Conservation (phyloP, 2,797 vertebrate genomes). For the Remorina albescens region DNA sequence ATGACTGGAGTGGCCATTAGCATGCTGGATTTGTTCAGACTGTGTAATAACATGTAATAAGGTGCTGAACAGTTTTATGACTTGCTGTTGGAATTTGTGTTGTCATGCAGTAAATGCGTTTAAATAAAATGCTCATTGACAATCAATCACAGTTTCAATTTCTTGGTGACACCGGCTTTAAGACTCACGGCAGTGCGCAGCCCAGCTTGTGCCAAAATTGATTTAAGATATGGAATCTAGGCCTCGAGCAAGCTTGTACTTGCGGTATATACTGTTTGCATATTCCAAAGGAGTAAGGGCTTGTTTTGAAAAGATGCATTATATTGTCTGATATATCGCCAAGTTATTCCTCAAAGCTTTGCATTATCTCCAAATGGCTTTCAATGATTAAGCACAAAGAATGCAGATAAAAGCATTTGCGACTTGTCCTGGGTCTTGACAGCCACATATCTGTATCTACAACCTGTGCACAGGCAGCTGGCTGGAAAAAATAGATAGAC, state of each 20-base stretch:
- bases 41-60: conserved; percentile 9
- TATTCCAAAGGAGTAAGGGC: conserved; percentile 4
- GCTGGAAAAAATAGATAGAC: background rate
- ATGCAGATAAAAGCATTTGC: conserved; percentile 12
- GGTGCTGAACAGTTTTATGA: conserved; percentile 3
- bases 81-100: conserved; percentile 7
- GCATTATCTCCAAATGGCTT: conserved; percentile 4
- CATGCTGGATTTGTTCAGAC: conserved; percentile 3
- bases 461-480: conserved; percentile 8
- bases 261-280: conserved; percentile 4
- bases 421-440: conserved; percentile 7
- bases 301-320: conserved; percentile 3
- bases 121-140: conserved; percentile 16
- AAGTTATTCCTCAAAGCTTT: conserved; percentile 25
- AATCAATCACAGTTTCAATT: conserved; percentile 23
- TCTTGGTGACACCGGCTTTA: conserved; percentile 20
- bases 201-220: conserved; percentile 22
- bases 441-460: conserved; percentile 44
- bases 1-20: conserved; percentile 25
- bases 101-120: conserved; percentile 9
- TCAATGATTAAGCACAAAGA: conserved; percentile 9
- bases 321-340: conserved; percentile 4
- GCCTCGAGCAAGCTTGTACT: conserved; percentile 22
- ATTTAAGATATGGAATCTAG: conserved; percentile 33
- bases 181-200: conserved; percentile 1